Evolutionary conservation across 2,113 vertebrate genomes (phyloP).

Genomic region (Erpornis zantholeuca): DNA sequence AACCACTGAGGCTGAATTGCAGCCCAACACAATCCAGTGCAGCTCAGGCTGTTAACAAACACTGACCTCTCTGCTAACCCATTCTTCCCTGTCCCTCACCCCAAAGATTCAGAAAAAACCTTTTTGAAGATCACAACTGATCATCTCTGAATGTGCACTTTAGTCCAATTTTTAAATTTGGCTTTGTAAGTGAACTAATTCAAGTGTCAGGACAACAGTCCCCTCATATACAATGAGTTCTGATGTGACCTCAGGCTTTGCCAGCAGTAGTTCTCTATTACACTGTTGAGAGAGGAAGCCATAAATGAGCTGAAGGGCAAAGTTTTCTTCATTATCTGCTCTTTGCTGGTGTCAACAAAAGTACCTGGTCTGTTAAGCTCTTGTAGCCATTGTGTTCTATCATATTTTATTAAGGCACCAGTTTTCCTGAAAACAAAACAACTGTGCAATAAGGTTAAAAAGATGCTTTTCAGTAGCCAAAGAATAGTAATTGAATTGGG

Average conservation of each 20-base stretch:
- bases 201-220: background rate
- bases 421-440: background rate
- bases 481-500: background rate
- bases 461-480: background rate
- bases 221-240: rapidly evolving
- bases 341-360: background rate
- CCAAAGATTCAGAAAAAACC: background rate
- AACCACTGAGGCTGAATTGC: background rate
- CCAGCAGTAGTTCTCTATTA: background rate
- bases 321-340: background rate
- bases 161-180: background rate
- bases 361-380: background rate
- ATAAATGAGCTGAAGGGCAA: background rate
- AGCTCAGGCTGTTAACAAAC: background rate
- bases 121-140: background rate
- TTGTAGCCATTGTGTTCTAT: background rate
- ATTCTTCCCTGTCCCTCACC: background rate
- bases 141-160: background rate
- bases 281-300: background rate
- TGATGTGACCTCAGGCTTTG: background rate
- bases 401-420: background rate
- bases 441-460: background rate
- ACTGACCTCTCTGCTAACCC: background rate
- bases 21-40: background rate
- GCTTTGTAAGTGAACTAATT: background rate